Evolutionary conservation across 35 echinoderm and acorn worm species (phyloP).

Genomic region (Holothuria glaberrima): DNA sequence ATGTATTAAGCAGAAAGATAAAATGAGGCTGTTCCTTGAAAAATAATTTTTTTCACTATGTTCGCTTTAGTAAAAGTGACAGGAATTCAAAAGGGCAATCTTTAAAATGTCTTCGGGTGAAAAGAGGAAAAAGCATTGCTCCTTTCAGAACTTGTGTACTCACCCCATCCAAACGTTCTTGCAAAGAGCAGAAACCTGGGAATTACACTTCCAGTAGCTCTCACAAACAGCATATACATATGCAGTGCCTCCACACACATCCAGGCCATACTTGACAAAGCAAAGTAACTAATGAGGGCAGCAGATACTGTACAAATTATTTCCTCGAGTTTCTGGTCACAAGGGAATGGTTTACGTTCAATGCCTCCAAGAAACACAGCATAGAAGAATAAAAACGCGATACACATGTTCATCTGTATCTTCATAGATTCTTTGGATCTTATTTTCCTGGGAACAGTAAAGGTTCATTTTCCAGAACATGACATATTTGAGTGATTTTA

Average conservation of each 20-base stretch:
- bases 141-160: not conserved
- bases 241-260: conserved; percentile 51
- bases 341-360: conserved; percentile 21
- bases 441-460: conserved; percentile 10
- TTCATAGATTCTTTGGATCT: conserved; percentile 53
- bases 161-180: conserved; percentile 37
- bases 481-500: no score
- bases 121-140: no score
- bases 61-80: no score
- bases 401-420: conserved; percentile 25
- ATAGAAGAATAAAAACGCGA: conserved; percentile 31
- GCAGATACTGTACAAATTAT: conserved; percentile 22
- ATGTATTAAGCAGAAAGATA: no score
- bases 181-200: conserved; percentile 30
- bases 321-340: conserved; percentile 23
- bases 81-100: no score
- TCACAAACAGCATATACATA: conserved; percentile 49
- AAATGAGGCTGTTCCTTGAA: no score
- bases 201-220: conserved; percentile 21
- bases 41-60: no score
- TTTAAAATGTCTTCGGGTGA: no score
- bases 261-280: conserved; percentile 32
- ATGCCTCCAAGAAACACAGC: conserved; percentile 34
- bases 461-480: no score
- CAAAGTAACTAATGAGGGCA: conserved; percentile 48